phyloP scores from a whole-genome alignment of 2,888 invertebrate species.

The Desoria tigrina region DNA sequence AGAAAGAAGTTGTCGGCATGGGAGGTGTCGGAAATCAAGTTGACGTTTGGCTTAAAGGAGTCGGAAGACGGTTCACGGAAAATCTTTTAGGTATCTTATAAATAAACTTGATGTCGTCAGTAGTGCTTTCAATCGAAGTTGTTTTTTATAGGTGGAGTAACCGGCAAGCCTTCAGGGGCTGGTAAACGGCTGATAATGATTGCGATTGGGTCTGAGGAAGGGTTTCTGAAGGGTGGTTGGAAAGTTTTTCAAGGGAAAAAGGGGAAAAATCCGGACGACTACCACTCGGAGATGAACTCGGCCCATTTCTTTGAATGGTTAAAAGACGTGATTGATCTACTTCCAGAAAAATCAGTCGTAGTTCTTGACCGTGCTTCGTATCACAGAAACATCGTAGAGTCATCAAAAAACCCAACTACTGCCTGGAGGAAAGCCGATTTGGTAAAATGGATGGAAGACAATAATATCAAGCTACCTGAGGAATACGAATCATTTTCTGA shows the following conservation, averaged over 20 bases:
- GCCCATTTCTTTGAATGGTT: conserved; percentile 18
- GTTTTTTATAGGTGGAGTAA: background rate
- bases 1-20: background rate
- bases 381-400: background rate
- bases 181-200: conserved; percentile 16
- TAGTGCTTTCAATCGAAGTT: too few relatives aligned
- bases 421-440: conserved; percentile 13
- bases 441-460: conserved; percentile 4
- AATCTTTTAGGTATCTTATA: too few relatives aligned
- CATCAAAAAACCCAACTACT: conserved; percentile 17
- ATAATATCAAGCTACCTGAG: background rate
- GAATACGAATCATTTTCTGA: background rate
- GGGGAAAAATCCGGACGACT: too few relatives aligned
- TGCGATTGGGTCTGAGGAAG: conserved; percentile 7
- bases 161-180: conserved; percentile 12
- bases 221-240: background rate
- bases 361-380: conserved; percentile 18
- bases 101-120: too few relatives aligned
- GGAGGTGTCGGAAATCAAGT: background rate
- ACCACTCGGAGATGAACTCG: conserved; percentile 23
- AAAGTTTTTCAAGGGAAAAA: conserved; percentile 2
- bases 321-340: conserved; percentile 1
- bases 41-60: conserved; percentile 8
- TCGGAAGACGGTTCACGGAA: conserved; percentile 14
- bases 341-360: conserved; percentile 16